These are phyloP conservation scores for Apis cerana DNA, from an alignment of 1,140 invertebrate species.

Conservation along the genomic window DNA sequence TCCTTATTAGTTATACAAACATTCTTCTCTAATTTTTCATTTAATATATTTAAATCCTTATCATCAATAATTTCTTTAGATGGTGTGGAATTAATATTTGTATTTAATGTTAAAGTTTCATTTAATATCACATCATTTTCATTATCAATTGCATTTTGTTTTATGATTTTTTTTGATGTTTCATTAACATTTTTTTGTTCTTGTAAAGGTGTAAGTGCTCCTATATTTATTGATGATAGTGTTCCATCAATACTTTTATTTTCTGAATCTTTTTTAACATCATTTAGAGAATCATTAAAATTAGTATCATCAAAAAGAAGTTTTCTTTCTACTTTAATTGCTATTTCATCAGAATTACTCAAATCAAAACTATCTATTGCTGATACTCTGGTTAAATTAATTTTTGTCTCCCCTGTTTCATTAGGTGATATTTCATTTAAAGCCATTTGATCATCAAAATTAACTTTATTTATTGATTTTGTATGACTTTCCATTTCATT, in stretches of 20 bases:
- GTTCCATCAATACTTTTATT: not conserved
- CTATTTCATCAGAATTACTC: conserved; percentile 22
- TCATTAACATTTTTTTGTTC: not conserved
- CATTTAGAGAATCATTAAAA: conserved; percentile 5
- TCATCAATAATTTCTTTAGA: not conserved
- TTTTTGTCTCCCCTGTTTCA: conserved; percentile 48
- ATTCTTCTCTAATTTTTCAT: not conserved
- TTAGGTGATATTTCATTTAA: conserved; percentile 56
- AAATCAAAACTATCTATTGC: conserved; percentile 56
- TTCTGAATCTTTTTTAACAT: no score
- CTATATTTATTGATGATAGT: not conserved
- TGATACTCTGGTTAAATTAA: conserved; percentile 49
- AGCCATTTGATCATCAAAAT: conserved; percentile 60
- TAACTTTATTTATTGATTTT: conserved; percentile 59
- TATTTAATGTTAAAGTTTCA: not conserved
- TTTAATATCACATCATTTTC: not conserved
- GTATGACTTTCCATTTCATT: conserved; percentile 41
- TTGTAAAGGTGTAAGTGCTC: not conserved
- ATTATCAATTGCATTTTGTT: not conserved
- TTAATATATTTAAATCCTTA: not conserved
- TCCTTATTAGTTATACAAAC: not conserved
- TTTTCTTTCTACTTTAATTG: conserved; percentile 56
- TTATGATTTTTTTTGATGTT: not conserved
- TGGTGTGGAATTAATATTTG: not conserved
- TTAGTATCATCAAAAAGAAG: conserved; percentile 68